phyloP scores from a whole-genome alignment of 2,113 vertebrate species.

The human (Homo sapiens) region GRCh38 chr6:74276001-74276500 shows the following conservation, averaged over 20 bases:
- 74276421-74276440: not conserved
- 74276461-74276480: not conserved
- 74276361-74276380: not conserved
- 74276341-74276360: not conserved
- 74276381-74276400: not conserved
- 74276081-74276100: not conserved
- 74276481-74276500: not conserved
- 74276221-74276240: not conserved
- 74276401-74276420: not conserved
- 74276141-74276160: not conserved
- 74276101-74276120: not conserved
- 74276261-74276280: not conserved
- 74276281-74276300: conserved; percentile 14
- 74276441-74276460: not conserved
- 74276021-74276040: not conserved
- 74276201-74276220: not conserved
- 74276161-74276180: not conserved
- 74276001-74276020: not conserved
- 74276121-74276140: not conserved
- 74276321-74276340: not conserved
- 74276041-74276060: not conserved
- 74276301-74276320: not conserved
- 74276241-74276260: not conserved
- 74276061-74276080: not conserved
- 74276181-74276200: not conserved